Percentiles rank a stretch among this genome's conserved stretches.
These are phyloP conservation scores for Drosophila lowei DNA, from an alignment of 1,140 invertebrate species.

Conservation along the genomic window DNA sequence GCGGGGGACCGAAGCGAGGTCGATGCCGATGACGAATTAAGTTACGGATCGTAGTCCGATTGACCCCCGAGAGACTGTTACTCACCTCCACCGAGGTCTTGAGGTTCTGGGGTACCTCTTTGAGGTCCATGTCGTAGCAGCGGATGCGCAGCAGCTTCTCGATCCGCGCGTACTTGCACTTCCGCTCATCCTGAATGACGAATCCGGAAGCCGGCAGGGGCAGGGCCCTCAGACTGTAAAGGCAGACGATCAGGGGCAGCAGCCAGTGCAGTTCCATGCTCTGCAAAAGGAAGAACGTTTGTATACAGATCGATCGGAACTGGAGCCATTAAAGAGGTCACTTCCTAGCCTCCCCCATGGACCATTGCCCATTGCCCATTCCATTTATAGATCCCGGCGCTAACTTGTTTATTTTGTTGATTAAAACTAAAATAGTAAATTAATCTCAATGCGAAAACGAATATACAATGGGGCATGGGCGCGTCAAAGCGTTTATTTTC, in stretches of 20 bases:
- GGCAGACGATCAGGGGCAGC: constrained; percentile 59
- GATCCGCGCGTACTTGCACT: constrained; percentile 84
- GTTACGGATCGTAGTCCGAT: constrained; percentile 46
- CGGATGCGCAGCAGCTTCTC: constrained; percentile 84
- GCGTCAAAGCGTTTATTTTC: constrained; percentile 71
- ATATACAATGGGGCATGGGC: constrained; percentile 15
- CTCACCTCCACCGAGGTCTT: constrained; percentile 85
- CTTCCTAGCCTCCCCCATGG: no score
- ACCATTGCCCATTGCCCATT: no score
- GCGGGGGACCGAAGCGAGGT: constrained; percentile 12
- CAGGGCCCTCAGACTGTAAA: constrained; percentile 49
- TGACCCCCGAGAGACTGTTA: constrained; percentile 38
- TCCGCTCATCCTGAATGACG: constrained; percentile 55
- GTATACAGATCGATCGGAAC: background rate
- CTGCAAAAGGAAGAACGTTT: constrained; percentile 21
- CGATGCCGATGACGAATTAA: constrained; percentile 49
- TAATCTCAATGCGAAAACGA: constrained; percentile 16
- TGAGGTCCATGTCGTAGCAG: constrained; percentile 84
- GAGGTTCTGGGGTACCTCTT: constrained; percentile 84
- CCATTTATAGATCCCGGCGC: constrained; percentile 35
- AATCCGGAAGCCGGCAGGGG: constrained; percentile 51
- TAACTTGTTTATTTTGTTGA: constrained; percentile 59
- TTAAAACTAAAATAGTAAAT: constrained; percentile 55
- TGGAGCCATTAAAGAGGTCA: background rate
- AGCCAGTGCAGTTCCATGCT: constrained; percentile 77